Percentiles rank a stretch among this genome's conserved stretches.
These are phyloP conservation scores for Macquaria australasica DNA, from an alignment of 2,113 vertebrate species.

Conservation along the genomic window DNA sequence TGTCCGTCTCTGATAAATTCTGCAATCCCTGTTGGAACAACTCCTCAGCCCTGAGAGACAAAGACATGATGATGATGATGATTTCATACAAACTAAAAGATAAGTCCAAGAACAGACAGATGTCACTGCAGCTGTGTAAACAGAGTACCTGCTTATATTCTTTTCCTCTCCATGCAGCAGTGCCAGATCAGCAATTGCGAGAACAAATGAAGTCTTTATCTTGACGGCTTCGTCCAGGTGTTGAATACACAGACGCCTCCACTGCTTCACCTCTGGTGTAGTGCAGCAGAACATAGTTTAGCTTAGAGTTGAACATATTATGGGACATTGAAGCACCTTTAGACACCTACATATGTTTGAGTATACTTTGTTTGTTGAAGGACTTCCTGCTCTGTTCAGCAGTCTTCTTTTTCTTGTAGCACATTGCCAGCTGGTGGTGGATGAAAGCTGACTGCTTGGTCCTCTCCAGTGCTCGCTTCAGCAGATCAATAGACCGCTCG, in stretches of 20 bases:
- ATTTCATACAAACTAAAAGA: neutral
- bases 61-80: neutral
- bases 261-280: neutral
- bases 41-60: neutral
- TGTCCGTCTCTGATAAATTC: neutral
- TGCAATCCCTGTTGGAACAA: neutral
- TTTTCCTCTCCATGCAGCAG: neutral
- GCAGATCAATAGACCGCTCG: conserved; percentile 3
- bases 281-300: neutral
- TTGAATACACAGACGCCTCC: neutral
- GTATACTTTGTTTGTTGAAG: neutral
- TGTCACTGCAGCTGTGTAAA: too few species aligned
- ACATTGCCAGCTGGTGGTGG: conserved; percentile 26
- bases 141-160: neutral
- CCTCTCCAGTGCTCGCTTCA: neutral
- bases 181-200: neutral
- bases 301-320: neutral
- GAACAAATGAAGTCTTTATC: conserved; percentile 7
- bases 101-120: neutral
- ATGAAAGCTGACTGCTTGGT: conserved; percentile 11
- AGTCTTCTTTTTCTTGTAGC: conserved; percentile 5
- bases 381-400: neutral
- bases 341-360: neutral
- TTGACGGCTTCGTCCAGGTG: conserved; percentile 17
- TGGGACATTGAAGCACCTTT: neutral